A percentile compares a stretch with the other conserved stretches of the same genome.
Conservation (phyloP, 2,888 invertebrate genomes). For the Tetramorium bicarinatum region DNA sequence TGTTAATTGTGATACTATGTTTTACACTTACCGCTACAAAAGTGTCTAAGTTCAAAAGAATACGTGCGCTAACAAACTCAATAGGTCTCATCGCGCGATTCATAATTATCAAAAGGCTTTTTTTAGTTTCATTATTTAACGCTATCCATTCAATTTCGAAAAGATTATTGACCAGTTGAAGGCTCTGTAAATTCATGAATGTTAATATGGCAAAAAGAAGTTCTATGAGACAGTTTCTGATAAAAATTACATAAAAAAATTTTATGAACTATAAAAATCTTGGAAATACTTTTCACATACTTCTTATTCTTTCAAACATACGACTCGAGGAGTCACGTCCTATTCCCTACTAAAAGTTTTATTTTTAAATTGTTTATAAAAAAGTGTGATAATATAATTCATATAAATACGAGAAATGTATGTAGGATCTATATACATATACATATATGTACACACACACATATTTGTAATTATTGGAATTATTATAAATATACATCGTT, state of each 20-base stretch:
- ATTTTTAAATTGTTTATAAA: not conserved
- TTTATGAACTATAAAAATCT: too few relatives aligned
- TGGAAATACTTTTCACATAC: too few relatives aligned
- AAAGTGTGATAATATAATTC: not conserved
- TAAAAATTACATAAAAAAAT: too few relatives aligned
- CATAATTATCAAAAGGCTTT: slow-evolving; percentile 64
- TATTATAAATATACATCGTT: slow-evolving; percentile 57
- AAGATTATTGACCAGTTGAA: slow-evolving; percentile 56
- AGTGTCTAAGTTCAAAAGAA: slow-evolving; percentile 67
- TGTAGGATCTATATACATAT: too few relatives aligned
- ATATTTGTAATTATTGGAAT: too few relatives aligned
- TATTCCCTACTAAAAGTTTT: not conserved
- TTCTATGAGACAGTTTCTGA: too few relatives aligned
- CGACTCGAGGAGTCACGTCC: too few relatives aligned
- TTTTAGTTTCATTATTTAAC: slow-evolving; percentile 47
- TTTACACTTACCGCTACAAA: slow-evolving; percentile 68
- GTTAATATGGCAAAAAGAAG: not conserved
- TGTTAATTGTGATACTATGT: not conserved
- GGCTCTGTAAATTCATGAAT: slow-evolving; percentile 60
- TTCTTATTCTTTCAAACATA: too few relatives aligned
- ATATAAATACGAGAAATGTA: too few relatives aligned
- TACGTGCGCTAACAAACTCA: slow-evolving; percentile 60
- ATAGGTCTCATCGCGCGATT: slow-evolving; percentile 63
- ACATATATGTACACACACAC: too few relatives aligned
- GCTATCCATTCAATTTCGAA: slow-evolving; percentile 70